Evolutionary conservation across 2,113 vertebrate species (phyloP), one percentile per base, ranked within the genome.

Genomic region (Nymphicus hollandicus): DNA sequence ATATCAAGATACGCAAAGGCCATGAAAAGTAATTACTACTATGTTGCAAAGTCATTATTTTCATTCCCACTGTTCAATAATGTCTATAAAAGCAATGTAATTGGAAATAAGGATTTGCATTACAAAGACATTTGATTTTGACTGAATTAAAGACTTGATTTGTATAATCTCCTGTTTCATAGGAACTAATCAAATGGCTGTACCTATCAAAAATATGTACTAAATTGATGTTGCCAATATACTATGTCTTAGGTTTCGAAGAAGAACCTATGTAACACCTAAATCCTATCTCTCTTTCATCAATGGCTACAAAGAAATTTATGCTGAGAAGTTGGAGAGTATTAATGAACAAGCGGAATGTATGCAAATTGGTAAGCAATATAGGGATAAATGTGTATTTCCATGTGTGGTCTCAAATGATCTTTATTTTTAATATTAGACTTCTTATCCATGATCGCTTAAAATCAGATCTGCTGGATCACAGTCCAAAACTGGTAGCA

Each of bases 291-390:
- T 98, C 22, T 98, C 98, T 5, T 98, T 98, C 91, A 94, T 98
- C 95, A 98, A 97, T 64, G 97, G 98, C 74, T 98, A 98, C 89
- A 98, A 98, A 94, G 97, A 97, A 81, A 97, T 99, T 81, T 99
- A 99, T 79, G 8, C 94, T 37, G 98, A 99, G 73, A 99, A 99
- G 79, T 79, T 98, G 91, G 39, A 93, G 13, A 97, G 68, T 44
- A 98, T 99, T 69, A 98, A 98, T 78, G 98, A 98, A 15, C 98
- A 99, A 84, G 98, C 98, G 33, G 98, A 99, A 73, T 98, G 98
- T 63, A 99, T 99, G 98, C 98, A 98, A 91, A 97, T 98, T 72
- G 99, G 99, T 99, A 98, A 98, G 98, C 61, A 63, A 44, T 76
- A 33, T 28, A 41, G 27, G 11, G 25, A 43, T 64, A 72, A 86